Evolutionary conservation across 1,140 invertebrate genomes (phyloP).

Genomic region (Diabrotica undecimpunctata): DNA sequence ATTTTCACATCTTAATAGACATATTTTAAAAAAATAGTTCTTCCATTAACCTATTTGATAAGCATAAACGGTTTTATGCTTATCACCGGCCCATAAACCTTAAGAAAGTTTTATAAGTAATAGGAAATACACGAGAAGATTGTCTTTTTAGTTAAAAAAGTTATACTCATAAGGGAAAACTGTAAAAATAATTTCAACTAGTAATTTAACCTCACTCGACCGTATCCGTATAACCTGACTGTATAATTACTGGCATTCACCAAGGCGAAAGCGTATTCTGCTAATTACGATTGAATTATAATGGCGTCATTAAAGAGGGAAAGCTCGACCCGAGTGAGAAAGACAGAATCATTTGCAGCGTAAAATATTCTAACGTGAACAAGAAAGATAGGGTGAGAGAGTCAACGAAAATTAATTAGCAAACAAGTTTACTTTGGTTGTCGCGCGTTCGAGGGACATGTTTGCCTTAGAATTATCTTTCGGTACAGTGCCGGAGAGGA

Average conservation of each 20-base stretch:
- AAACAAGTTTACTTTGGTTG: neutral
- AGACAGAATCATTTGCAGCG: conserved; percentile 7
- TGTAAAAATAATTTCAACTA: too few relatives aligned
- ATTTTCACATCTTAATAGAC: too few relatives aligned
- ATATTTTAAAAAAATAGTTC: too few relatives aligned
- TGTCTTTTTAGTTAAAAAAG: too few relatives aligned
- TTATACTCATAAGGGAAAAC: too few relatives aligned
- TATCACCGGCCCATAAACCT: too few relatives aligned
- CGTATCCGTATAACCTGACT: neutral
- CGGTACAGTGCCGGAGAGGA: too few relatives aligned
- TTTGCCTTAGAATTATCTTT: too few relatives aligned
- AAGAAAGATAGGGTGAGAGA: conserved; percentile 3
- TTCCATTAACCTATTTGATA: too few relatives aligned
- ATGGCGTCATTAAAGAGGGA: conserved; percentile 32
- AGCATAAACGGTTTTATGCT: too few relatives aligned
- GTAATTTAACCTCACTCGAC: neutral
- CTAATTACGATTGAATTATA: conserved; percentile 35
- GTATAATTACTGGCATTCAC: conserved; percentile 11
- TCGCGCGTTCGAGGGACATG: neutral
- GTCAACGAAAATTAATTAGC: conserved; percentile 4
- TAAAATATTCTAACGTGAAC: neutral
- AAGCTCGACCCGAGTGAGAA: conserved; percentile 16
- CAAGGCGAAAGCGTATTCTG: conserved; percentile 15
- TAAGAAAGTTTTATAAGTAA: too few relatives aligned
- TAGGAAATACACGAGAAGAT: too few relatives aligned